Evolutionary conservation across 37 sponge, comb jelly and placozoan genomes (phyloP), one percentile per base, ranked within the genome.

Genomic region (Oscarella lobularis): DNA sequence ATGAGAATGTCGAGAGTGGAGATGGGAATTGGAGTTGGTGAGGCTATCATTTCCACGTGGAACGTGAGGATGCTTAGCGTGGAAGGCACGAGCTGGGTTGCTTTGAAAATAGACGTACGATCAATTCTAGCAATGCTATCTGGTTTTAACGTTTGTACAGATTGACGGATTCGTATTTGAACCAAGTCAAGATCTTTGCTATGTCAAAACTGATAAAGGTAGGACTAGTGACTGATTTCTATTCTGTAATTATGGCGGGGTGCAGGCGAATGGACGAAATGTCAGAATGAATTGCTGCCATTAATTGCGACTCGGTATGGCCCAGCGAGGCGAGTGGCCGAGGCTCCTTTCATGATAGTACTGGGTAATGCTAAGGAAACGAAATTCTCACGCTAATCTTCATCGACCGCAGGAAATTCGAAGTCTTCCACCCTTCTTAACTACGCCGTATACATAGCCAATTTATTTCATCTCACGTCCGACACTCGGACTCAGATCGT

Each of bases 311-410:
- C 14, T 20, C 60, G 60, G 20, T 48, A 48, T 4, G 71, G 71
- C 31, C 71, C 71, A n/a, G 71, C 71, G 31, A 31, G 71, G 6
- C 71, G 71, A 5, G 71, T 68, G 6, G 71, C 71, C 71, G 71
- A 68, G 31, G 5, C n/a, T 68, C 71, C 71, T 34, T 68, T 68
- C 29, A 31, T 68, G 33, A 68, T 68, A 5, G 71, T 68, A 5
- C 33, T 68, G 33, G 71, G 71, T 68, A 48, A 48, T 9, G 33
- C 71, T 35, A 29, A 14, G 4, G 6, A 29, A 35, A 4, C 5
- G 31, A 68, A 68, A 4, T 68, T 30, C 35, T 4, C 6, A 4
- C 29, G 6, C 6, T 68, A 35, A 5, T 14, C 31, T 5, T 29
- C 71, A 32, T 68, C 31, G 31, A 68, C 5, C 5, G 33, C 6